Evolutionary conservation across 2,888 invertebrate genomes (phyloP).

Genomic region (Pseudoips prasinana): DNA sequence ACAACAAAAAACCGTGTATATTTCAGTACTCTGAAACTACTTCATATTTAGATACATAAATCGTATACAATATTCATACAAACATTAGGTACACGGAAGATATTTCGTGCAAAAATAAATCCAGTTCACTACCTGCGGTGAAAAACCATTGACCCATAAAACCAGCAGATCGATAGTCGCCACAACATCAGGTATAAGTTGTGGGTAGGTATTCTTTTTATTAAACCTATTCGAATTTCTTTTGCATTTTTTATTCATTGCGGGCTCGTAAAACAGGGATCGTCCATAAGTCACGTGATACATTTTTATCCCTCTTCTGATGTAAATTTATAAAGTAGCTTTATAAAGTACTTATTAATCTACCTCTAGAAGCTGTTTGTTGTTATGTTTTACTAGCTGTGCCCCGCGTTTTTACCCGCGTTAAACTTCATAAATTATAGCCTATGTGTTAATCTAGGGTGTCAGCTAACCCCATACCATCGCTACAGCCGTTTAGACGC

Average conservation of each 20-base stretch:
- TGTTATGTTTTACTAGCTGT: no score
- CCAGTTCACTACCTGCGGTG: constrained; percentile 19
- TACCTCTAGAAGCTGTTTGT: no score
- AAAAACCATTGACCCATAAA: constrained; percentile 29
- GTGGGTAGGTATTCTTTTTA: constrained; percentile 1
- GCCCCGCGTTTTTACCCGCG: no score
- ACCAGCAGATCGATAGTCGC: constrained; percentile 21
- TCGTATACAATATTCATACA: constrained; percentile 13
- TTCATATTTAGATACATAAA: constrained; percentile 8
- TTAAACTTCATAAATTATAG: no score
- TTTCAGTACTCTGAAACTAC: not conserved
- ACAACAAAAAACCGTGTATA: no score
- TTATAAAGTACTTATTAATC: no score
- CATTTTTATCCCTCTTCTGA: no score
- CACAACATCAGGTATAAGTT: constrained; percentile 16
- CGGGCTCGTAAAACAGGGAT: constrained; percentile 20
- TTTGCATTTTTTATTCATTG: constrained; percentile 33
- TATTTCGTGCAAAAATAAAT: constrained; percentile 24
- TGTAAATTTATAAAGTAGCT: no score
- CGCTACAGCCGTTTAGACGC: no score
- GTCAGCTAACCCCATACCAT: no score
- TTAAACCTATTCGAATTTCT: constrained; percentile 10
- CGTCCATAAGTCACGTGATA: no score
- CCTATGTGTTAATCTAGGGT: no score
- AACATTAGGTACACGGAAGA: constrained; percentile 18